Conservation (phyloP, 2,113 vertebrate genomes). For the Muntiacus muntjak region DNA sequence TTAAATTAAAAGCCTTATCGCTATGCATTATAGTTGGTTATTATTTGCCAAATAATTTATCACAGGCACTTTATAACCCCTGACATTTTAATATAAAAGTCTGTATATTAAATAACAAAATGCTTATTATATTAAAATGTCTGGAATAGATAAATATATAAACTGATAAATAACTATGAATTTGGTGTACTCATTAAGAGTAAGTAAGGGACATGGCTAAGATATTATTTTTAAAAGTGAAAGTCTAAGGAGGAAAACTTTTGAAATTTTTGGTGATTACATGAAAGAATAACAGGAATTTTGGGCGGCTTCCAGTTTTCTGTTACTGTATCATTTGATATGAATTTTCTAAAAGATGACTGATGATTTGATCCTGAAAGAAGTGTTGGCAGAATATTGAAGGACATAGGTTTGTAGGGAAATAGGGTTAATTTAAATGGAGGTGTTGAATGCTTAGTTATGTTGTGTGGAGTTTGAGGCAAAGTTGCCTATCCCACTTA, state of each 20-base stretch:
- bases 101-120: neutral
- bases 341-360: neutral
- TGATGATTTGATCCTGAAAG: neutral
- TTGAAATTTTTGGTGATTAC: neutral
- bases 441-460: neutral
- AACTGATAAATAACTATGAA: neutral
- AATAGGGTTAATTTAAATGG: neutral
- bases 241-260: neutral
- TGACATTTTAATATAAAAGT: constrained; percentile 29
- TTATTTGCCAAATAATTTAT: constrained; percentile 18
- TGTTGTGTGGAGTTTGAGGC: neutral
- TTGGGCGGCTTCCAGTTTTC: neutral
- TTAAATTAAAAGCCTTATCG: neutral
- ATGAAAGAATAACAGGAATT: neutral
- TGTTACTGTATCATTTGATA: neutral
- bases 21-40: neutral
- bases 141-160: neutral
- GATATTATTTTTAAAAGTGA: neutral
- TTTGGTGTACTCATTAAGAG: neutral
- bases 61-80: neutral
- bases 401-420: neutral
- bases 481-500: neutral
- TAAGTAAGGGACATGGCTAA: neutral
- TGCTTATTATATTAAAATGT: neutral
- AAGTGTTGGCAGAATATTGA: neutral